These are phyloP conservation scores for Lepidonotus clava DNA, from an alignment of 2,888 invertebrate species.

Conservation along the genomic window DNA sequence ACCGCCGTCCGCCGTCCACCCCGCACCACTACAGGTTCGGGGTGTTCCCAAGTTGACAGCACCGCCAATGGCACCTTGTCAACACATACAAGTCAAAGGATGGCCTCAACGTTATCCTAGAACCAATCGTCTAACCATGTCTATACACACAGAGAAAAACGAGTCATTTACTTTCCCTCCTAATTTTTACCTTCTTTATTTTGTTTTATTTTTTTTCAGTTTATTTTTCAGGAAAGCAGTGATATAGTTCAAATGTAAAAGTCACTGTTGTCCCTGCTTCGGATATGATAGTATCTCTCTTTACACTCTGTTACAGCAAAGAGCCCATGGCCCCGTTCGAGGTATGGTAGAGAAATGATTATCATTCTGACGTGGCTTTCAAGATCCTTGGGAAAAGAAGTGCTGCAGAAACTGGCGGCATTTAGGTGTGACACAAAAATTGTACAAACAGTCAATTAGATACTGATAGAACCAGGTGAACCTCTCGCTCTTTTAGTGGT, in stretches of 20 bases:
- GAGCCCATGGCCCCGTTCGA: neutral
- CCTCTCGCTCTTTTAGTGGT: neutral
- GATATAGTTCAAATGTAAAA: neutral
- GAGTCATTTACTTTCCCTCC: neutral
- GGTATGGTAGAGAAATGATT: neutral
- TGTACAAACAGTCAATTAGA: constrained; percentile 7
- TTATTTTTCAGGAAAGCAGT: neutral
- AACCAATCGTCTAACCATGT: neutral
- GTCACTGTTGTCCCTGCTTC: neutral
- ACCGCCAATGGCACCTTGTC: neutral
- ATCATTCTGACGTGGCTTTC: constrained; percentile 2
- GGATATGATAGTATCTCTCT: neutral
- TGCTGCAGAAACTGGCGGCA: neutral
- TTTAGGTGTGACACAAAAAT: neutral
- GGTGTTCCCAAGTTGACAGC: neutral
- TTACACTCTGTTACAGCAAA: constrained; percentile 1
- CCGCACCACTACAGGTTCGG: neutral
- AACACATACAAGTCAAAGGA: neutral
- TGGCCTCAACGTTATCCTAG: neutral
- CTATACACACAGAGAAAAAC: neutral
- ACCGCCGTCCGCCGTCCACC: neutral
- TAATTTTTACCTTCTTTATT: neutral
- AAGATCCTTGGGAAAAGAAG: neutral
- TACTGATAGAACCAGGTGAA: neutral
- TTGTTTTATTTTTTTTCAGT: neutral